A percentile compares a stretch with the other conserved stretches of the same genome.
These are phyloP conservation scores for Oplegnathus fasciatus DNA, from an alignment of 2,113 vertebrate species.

Conservation along the genomic window DNA sequence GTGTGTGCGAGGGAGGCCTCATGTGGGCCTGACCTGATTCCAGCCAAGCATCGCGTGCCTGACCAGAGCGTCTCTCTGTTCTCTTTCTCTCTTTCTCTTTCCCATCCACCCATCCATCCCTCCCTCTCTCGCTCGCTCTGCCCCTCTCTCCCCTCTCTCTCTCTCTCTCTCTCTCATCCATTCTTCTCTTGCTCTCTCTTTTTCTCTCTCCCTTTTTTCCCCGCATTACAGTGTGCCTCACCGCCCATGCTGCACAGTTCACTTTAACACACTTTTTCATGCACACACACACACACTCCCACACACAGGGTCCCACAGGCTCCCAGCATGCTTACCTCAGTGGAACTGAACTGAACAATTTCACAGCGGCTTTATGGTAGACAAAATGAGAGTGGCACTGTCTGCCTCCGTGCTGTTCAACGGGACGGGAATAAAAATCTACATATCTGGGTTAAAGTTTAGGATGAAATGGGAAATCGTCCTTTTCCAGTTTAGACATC, in stretches of 20 bases:
- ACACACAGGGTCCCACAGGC: conserved; percentile 37
- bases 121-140: conserved; percentile 16
- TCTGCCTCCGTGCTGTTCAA: conserved; percentile 19
- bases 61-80: conserved; percentile 71
- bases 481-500: conserved; percentile 5
- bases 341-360: conserved; percentile 41
- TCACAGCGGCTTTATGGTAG: conserved; percentile 39
- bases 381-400: conserved; percentile 18
- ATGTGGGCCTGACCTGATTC: conserved; percentile 83
- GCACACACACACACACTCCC: conserved; percentile 24
- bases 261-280: conserved; percentile 46
- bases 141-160: neutral
- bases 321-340: conserved; percentile 52
- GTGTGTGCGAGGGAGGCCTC: conserved; percentile 65
- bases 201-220: conserved; percentile 22
- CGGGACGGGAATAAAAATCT: neutral
- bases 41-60: conserved; percentile 78
- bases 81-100: conserved; percentile 61
- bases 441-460: conserved; percentile 37
- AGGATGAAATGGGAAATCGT: neutral
- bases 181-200: conserved; percentile 54
- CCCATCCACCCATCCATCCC: conserved; percentile 44
- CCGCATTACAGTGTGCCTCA: conserved; percentile 73
- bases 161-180: conserved; percentile 12
- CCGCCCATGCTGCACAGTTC: conserved; percentile 61